These are phyloP conservation scores for Zaprionus capensis DNA, from an alignment of 1,140 invertebrate genomes.

Conservation along the genomic window DNA sequence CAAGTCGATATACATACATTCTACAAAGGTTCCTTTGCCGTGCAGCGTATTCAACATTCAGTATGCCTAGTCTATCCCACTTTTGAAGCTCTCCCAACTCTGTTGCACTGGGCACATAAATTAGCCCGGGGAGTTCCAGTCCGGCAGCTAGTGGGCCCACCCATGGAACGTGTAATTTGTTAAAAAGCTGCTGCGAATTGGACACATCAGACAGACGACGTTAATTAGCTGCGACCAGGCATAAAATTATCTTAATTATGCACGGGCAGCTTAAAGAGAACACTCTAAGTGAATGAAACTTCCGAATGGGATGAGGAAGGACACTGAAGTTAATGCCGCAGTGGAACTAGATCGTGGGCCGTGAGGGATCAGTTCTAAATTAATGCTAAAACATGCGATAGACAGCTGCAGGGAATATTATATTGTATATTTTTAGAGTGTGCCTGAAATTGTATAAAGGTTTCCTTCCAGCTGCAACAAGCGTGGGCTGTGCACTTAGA, in stretches of 20 bases:
- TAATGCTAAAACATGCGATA: not conserved
- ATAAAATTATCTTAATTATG: slow-evolving; percentile 43
- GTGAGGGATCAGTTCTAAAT: slow-evolving; percentile 1
- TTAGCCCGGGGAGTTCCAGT: slow-evolving; percentile 32
- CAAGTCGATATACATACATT: not conserved
- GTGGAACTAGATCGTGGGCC: slow-evolving; percentile 26
- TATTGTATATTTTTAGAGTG: no score
- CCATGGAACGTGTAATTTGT: slow-evolving; percentile 43
- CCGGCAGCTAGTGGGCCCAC: not conserved
- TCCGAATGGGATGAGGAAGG: not conserved
- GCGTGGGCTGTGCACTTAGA: no score
- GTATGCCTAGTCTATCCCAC: not conserved
- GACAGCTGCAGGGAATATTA: not conserved
- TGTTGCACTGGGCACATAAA: slow-evolving; percentile 49
- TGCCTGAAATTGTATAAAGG: no score
- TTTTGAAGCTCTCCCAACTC: slow-evolving; percentile 1
- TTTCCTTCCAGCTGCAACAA: no score
- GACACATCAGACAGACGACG: slow-evolving; percentile 43
- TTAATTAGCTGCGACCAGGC: slow-evolving; percentile 47
- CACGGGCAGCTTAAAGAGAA: slow-evolving; percentile 23
- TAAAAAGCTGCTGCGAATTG: slow-evolving; percentile 50
- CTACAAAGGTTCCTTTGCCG: no score
- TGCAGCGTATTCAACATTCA: slow-evolving; percentile 4
- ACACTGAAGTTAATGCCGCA: slow-evolving; percentile 17
- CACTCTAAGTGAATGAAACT: slow-evolving; percentile 32